phyloP scores from a whole-genome alignment of 1,140 invertebrate species.

The Calliphora vicina region DNA sequence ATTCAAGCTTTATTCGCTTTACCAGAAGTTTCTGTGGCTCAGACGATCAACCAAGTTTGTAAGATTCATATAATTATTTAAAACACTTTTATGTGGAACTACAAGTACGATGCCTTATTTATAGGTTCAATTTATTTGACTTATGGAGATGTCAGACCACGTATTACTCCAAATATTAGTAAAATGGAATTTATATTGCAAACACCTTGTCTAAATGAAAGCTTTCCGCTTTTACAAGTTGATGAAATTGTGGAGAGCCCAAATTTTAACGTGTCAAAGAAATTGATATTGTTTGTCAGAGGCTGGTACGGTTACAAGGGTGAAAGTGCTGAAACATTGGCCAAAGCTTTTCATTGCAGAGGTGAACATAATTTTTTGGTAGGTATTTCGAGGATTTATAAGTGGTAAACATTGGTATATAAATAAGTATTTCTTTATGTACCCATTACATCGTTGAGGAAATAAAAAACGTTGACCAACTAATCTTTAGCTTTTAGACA shows the following conservation, averaged over 20 bases:
- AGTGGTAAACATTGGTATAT: too few relatives aligned
- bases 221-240: background rate
- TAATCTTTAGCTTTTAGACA: slow-evolving; percentile 52
- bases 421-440: too few relatives aligned
- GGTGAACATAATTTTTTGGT: background rate
- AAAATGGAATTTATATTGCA: background rate
- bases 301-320: background rate
- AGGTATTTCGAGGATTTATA: background rate
- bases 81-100: background rate
- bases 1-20: background rate
- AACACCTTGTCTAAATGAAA: background rate
- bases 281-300: background rate
- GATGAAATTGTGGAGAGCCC: background rate
- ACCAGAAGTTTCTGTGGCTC: background rate
- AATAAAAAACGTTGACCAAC: too few relatives aligned
- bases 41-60: background rate
- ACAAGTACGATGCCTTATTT: background rate
- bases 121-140: background rate
- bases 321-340: background rate
- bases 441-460: too few relatives aligned
- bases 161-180: background rate
- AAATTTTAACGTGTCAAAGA: background rate
- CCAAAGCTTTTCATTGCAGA: background rate
- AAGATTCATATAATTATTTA: background rate
- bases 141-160: background rate